A percentile compares a stretch with the other conserved stretches of the same genome.
These are phyloP conservation scores for Petromus typicus DNA, from an alignment of 2,113 vertebrate species.

Conservation along the genomic window DNA sequence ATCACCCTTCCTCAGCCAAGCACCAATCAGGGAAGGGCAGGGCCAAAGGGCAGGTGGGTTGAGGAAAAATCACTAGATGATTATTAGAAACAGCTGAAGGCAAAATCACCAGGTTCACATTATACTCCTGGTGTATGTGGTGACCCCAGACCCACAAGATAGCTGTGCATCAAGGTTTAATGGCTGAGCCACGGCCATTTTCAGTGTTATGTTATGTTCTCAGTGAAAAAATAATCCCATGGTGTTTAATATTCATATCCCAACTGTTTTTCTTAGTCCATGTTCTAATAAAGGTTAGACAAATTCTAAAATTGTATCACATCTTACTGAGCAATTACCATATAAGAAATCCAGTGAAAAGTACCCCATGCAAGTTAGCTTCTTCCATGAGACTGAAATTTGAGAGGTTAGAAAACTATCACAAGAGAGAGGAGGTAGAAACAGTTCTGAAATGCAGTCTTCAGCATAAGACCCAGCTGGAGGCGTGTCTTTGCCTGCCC, in stretches of 20 bases:
- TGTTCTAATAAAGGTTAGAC: too few species aligned
- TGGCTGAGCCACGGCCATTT: not conserved
- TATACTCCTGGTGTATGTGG: accelerated
- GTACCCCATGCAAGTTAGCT: not conserved
- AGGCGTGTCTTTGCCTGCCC: not conserved
- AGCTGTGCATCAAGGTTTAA: not conserved
- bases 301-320: not conserved
- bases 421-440: not conserved
- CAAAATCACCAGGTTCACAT: not conserved
- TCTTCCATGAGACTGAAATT: not conserved
- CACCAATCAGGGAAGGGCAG: not conserved
- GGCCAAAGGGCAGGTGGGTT: accelerated
- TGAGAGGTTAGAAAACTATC: not conserved
- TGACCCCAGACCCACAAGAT: too few species aligned
- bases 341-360: not conserved
- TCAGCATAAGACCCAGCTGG: not conserved
- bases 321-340: not conserved
- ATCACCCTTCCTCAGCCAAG: not conserved
- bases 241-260: not conserved
- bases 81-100: too few species aligned
- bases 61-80: not conserved
- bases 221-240: not conserved
- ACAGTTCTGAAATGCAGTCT: not conserved
- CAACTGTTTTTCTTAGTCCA: too few species aligned
- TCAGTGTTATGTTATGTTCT: not conserved